These are phyloP conservation scores for Graphium colonna DNA, from an alignment of 2,888 invertebrate genomes.

Conservation along the genomic window DNA sequence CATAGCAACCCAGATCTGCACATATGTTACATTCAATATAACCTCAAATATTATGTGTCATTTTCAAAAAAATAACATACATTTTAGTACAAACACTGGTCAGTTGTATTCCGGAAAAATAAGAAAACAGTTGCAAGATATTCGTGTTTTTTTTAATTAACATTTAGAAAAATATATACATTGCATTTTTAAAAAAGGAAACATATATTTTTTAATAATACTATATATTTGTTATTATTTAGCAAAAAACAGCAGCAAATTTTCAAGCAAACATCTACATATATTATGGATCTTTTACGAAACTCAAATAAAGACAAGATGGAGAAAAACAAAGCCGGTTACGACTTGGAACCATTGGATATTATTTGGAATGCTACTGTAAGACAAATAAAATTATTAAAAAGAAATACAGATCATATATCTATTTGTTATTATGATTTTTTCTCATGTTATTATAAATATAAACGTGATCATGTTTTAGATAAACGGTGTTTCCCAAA, in stretches of 20 bases:
- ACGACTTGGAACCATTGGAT: conserved; percentile 33
- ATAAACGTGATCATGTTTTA: conserved; percentile 5
- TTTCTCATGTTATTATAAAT: too few relatives aligned
- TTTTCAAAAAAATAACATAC: too few relatives aligned
- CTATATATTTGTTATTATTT: neutral
- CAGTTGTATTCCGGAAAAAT: too few relatives aligned
- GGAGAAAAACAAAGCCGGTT: conserved; percentile 31
- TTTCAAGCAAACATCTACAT: conserved; percentile 33
- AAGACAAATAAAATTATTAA: conserved; percentile 8
- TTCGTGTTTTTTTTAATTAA: too few relatives aligned
- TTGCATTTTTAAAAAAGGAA: too few relatives aligned
- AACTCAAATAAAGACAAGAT: conserved; percentile 37
- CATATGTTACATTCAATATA: too few relatives aligned
- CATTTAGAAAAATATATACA: too few relatives aligned
- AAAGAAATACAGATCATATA: neutral
- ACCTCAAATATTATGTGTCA: too few relatives aligned
- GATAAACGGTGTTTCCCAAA: neutral
- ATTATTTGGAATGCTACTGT: conserved; percentile 41
- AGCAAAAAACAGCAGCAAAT: conserved; percentile 42
- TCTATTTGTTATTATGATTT: neutral
- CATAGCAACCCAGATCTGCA: too few relatives aligned
- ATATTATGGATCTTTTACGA: conserved; percentile 32
- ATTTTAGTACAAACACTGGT: too few relatives aligned
- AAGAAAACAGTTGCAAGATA: too few relatives aligned
- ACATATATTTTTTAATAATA: too few relatives aligned